A percentile compares a stretch with the other conserved stretches of the same genome.
Conservation (phyloP, 2,797 vertebrate genomes). For the Poeciliopsis paucimaculata region DNA sequence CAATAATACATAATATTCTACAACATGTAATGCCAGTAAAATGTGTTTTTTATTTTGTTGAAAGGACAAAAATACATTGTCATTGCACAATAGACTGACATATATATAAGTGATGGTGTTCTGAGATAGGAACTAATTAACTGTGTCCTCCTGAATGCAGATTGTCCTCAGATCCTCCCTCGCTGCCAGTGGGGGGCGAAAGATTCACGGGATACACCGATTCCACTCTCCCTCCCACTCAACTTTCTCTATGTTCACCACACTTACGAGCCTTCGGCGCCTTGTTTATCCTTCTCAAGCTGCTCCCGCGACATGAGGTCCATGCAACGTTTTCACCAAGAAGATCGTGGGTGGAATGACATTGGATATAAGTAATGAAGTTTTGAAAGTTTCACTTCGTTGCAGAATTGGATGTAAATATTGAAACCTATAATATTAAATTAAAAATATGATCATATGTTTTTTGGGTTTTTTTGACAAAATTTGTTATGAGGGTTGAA, state of each 20-base stretch:
- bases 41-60: background rate
- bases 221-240: slow-evolving; percentile 77
- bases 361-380: slow-evolving; percentile 87
- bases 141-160: slow-evolving; percentile 63
- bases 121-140: background rate
- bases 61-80: background rate
- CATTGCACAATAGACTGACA: background rate
- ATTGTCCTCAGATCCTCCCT: slow-evolving; percentile 87
- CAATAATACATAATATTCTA: background rate
- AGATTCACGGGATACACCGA: slow-evolving; percentile 69
- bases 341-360: slow-evolving; percentile 82
- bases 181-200: slow-evolving; percentile 90
- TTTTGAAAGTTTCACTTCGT: background rate
- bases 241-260: slow-evolving; percentile 87
- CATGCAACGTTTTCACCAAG: slow-evolving; percentile 90
- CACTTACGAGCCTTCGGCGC: slow-evolving; percentile 77
- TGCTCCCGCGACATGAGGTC: slow-evolving; percentile 83
- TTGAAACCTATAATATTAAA: background rate
- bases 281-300: slow-evolving; percentile 79
- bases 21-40: background rate
- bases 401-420: background rate
- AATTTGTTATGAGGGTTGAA: background rate
- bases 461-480: background rate
- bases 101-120: background rate
- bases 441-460: background rate